Evolutionary conservation across 2,797 vertebrate species (phyloP).

Genomic region (Sebastes vulpes): DNA sequence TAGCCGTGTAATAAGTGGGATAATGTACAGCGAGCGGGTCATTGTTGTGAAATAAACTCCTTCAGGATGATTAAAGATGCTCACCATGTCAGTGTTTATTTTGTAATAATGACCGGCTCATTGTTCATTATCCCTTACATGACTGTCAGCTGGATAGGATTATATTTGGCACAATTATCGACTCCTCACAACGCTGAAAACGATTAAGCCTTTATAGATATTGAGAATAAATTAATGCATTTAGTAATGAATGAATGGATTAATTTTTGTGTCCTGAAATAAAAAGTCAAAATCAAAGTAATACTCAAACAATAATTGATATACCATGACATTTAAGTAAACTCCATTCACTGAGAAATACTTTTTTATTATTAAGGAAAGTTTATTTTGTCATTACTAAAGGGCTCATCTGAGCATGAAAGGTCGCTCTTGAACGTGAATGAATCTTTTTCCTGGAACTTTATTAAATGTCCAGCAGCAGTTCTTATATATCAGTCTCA

Average conservation of each 20-base stretch:
- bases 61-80: too few relatives aligned
- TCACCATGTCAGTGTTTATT: too few relatives aligned
- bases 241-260: neutral
- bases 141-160: neutral
- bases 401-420: neutral
- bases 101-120: too few relatives aligned
- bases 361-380: too few relatives aligned
- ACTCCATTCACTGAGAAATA: rapidly evolving
- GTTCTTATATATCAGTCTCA: neutral
- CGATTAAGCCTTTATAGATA: neutral
- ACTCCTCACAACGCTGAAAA: neutral
- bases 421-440: neutral
- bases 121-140: too few relatives aligned
- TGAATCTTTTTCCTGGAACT: neutral
- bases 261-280: neutral
- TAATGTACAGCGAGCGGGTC: too few relatives aligned
- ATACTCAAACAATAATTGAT: neutral
- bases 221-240: neutral
- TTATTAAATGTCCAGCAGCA: neutral
- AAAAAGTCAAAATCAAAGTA: neutral
- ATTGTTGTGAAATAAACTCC: too few relatives aligned
- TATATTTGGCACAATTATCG: neutral
- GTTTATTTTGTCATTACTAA: neutral
- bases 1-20: too few relatives aligned
- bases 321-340: neutral